Conservation (phyloP, 1,140 invertebrate species). For the Helicoverpa zea region DNA sequence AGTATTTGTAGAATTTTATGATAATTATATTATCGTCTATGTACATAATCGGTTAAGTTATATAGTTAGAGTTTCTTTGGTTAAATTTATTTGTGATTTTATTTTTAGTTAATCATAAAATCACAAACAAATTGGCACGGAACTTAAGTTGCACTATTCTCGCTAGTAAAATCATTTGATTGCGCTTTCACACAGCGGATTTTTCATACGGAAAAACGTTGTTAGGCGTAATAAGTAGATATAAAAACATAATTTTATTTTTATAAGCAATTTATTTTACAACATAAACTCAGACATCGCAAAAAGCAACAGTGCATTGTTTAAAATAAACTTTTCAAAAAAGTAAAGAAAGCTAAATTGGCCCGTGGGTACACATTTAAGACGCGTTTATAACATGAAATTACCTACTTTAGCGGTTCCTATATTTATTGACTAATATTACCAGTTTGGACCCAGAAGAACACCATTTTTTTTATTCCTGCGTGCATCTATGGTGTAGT, state of each 20-base stretch:
- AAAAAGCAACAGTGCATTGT: neutral
- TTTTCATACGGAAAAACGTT: no score
- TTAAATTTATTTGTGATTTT: constrained; percentile 30
- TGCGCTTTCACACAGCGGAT: no score
- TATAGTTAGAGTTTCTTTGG: neutral
- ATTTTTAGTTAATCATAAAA: constrained; percentile 10
- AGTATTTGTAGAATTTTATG: constrained; percentile 26
- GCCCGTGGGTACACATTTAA: no score
- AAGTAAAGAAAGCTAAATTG: neutral
- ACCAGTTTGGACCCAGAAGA: no score
- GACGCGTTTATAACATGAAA: no score
- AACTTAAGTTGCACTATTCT: no score
- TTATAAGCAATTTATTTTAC: constrained; percentile 21
- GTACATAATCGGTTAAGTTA: constrained; percentile 23
- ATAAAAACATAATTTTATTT: constrained; percentile 17
- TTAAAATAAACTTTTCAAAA: neutral
- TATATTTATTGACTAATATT: no score
- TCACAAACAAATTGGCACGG: neutral
- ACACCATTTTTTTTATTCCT: no score
- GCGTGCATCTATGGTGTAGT: no score
- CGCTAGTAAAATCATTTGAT: no score
- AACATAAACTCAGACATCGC: neutral
- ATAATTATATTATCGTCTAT: constrained; percentile 2
- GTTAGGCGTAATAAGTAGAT: neutral
- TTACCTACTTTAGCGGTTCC: no score